phyloP scores from a whole-genome alignment of 2,888 invertebrate species.

The Cenopis cana region DNA sequence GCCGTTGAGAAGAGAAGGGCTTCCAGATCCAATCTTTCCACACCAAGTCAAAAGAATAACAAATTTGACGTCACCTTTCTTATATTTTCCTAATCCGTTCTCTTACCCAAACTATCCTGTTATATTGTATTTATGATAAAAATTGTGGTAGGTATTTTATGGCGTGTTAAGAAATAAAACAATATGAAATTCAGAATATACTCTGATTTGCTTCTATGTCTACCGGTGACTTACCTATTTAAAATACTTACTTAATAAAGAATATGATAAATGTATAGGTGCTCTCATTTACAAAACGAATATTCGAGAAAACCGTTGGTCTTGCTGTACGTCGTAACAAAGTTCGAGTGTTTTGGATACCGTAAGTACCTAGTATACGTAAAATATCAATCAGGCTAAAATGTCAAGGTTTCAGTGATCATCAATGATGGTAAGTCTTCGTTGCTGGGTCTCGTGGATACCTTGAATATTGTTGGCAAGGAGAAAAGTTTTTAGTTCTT shows the following conservation, averaged over 20 bases:
- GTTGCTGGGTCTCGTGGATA: no score
- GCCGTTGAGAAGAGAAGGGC: conserved; percentile 42
- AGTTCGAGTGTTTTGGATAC: no score
- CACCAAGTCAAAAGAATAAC: conserved; percentile 63
- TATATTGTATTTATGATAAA: conserved; percentile 60
- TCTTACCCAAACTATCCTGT: conserved; percentile 75
- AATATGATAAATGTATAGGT: background rate
- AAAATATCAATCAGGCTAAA: no score
- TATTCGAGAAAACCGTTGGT: no score
- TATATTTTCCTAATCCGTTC: conserved; percentile 74
- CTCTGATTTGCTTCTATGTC: conserved; percentile 58
- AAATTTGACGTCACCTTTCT: conserved; percentile 58
- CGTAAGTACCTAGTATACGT: no score
- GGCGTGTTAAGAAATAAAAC: conserved; percentile 49
- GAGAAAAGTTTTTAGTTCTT: no score
- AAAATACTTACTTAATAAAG: background rate
- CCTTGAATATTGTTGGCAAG: no score
- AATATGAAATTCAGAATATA: conserved; percentile 56
- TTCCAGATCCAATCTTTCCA: conserved; percentile 66
- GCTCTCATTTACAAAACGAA: no score
- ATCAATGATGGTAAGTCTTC: no score
- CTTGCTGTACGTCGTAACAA: no score
- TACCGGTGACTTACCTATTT: conserved; percentile 9
- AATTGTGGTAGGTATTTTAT: no score
- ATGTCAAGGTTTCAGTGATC: no score